These are phyloP conservation scores for Pissodes strobi DNA, from an alignment of 1,140 invertebrate genomes.

Conservation along the genomic window DNA sequence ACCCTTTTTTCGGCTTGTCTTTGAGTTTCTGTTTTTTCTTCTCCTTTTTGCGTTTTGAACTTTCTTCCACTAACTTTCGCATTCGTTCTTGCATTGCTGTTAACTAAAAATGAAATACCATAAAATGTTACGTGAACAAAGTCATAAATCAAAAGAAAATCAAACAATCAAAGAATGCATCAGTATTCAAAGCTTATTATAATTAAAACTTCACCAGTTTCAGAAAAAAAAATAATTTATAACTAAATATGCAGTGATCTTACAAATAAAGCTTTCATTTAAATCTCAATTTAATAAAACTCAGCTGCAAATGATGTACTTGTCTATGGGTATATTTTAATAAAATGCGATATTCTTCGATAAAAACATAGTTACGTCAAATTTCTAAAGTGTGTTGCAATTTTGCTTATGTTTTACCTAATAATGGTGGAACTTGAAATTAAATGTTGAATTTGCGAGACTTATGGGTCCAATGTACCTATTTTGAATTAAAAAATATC, in stretches of 20 bases:
- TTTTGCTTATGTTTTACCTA: too few relatives aligned
- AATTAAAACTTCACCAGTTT: conserved; percentile 3
- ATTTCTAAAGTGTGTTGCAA: too few relatives aligned
- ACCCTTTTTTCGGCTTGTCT: conserved; percentile 64
- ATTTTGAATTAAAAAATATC: too few relatives aligned
- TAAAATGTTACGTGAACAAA: background rate
- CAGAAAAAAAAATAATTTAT: background rate
- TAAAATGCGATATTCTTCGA: too few relatives aligned
- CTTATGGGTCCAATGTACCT: too few relatives aligned
- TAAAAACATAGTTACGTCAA: too few relatives aligned
- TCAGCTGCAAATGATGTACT: too few relatives aligned
- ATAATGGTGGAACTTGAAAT: too few relatives aligned
- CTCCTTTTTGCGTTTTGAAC: conserved; percentile 76
- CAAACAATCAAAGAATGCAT: background rate
- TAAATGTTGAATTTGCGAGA: too few relatives aligned
- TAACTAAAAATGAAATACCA: conserved; percentile 61
- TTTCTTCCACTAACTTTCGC: conserved; percentile 82
- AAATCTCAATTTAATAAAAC: too few relatives aligned
- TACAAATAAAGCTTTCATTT: too few relatives aligned
- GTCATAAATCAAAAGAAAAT: background rate
- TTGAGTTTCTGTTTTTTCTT: conserved; percentile 79
- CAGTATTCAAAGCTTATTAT: conserved; percentile 22
- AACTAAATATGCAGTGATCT: background rate
- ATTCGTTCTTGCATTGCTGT: conserved; percentile 92
- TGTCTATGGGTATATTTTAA: too few relatives aligned